These are phyloP conservation scores for Leucoraja erinaceus DNA, from an alignment of 2,113 vertebrate species.

Conservation along the genomic window DNA sequence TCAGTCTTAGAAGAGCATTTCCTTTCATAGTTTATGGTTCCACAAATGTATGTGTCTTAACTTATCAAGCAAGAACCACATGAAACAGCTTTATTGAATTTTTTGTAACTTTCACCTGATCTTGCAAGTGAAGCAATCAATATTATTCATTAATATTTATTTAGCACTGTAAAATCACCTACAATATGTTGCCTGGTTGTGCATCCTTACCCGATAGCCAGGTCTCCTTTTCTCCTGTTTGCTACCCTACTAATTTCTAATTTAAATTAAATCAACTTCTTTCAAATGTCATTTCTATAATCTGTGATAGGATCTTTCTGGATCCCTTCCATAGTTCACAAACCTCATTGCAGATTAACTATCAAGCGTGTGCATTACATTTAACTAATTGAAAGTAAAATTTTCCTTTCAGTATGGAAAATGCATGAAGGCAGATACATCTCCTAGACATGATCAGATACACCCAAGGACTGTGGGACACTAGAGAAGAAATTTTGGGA, in stretches of 20 bases:
- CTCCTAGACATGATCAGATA: too few relatives aligned
- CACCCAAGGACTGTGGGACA: too few relatives aligned
- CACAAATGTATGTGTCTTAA: not conserved
- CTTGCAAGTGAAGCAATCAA: not conserved
- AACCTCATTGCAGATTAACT: not conserved
- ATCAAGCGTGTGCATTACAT: not conserved
- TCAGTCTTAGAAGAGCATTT: not conserved
- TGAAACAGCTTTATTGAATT: not conserved
- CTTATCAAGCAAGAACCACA: not conserved
- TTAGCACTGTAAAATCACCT: not conserved
- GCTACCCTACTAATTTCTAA: not conserved
- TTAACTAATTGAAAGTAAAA: not conserved
- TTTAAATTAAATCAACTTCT: not conserved
- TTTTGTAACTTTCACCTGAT: not conserved
- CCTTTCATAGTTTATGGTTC: not conserved
- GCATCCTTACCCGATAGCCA: not conserved
- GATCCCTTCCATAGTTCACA: not conserved
- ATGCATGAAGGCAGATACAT: too few relatives aligned
- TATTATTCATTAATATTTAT: not conserved
- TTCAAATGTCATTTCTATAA: not conserved
- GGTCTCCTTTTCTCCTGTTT: not conserved
- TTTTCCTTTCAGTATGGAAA: not conserved
- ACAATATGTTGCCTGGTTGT: not conserved
- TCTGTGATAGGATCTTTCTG: not conserved
- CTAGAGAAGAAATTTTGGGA: too few relatives aligned